phyloP scores from a whole-genome alignment of 2,113 vertebrate species.

The Grus americana region DNA sequence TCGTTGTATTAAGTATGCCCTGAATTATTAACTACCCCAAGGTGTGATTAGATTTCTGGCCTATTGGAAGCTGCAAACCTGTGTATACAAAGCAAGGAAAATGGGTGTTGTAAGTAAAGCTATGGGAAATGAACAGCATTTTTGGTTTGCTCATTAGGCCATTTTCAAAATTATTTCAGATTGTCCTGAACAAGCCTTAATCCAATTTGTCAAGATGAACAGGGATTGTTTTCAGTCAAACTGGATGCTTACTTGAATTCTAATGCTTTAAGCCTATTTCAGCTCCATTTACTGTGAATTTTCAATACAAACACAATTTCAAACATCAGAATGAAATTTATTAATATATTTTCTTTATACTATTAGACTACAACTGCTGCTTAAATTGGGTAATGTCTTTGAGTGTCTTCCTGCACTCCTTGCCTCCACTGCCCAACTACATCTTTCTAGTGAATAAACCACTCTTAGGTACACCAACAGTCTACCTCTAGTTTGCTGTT shows the following conservation, averaged over 20 bases:
- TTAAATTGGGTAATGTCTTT: background rate
- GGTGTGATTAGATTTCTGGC: slow-evolving; percentile 20
- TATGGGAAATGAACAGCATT: background rate
- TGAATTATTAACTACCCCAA: slow-evolving; percentile 35
- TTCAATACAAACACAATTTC: background rate
- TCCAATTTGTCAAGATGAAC: background rate
- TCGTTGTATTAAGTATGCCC: background rate
- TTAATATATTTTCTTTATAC: background rate
- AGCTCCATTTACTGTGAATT: background rate
- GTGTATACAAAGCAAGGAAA: background rate
- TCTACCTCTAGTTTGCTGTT: background rate
- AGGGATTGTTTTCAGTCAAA: background rate
- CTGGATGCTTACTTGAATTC: background rate
- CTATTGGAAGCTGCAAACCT: background rate
- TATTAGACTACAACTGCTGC: background rate
- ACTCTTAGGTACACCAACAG: accelerated
- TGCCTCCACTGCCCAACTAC: background rate
- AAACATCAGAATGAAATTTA: background rate
- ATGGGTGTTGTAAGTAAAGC: background rate
- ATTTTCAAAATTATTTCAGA: background rate
- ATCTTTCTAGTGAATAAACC: background rate
- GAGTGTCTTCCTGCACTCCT: background rate
- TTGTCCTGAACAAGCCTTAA: background rate
- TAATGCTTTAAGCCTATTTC: background rate
- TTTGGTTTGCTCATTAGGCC: background rate